phyloP scores from a whole-genome alignment of 2,888 invertebrate genomes.

The Spilarctia lutea region DNA sequence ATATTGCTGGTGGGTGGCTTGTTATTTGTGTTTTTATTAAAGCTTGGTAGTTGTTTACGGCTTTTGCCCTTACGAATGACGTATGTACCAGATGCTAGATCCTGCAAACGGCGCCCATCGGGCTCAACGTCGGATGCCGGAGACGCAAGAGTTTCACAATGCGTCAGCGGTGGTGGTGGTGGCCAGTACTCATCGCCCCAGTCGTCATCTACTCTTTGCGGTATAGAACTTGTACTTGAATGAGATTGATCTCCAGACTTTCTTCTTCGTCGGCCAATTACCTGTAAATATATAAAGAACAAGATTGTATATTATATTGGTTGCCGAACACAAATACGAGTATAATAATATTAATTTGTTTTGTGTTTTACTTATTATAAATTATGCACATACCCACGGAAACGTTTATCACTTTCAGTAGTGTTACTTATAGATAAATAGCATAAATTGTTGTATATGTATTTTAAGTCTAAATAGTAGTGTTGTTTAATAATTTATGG shows the following conservation, averaged over 20 bases:
- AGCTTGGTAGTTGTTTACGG: slow-evolving; percentile 88
- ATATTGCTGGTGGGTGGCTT: slow-evolving; percentile 73
- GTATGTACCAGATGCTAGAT: slow-evolving; percentile 90
- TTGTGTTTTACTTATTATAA: background rate
- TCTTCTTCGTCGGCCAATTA: slow-evolving; percentile 84
- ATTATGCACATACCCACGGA: background rate
- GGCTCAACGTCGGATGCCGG: slow-evolving; percentile 88
- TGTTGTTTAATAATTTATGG: background rate
- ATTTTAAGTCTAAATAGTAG: no score
- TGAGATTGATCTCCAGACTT: slow-evolving; percentile 87
- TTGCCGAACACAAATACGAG: no score
- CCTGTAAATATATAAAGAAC: slow-evolving; percentile 72
- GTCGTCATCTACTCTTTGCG: slow-evolving; percentile 88
- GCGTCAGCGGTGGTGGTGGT: slow-evolving; percentile 89
- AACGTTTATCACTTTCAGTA: background rate
- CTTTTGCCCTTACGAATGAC: slow-evolving; percentile 92
- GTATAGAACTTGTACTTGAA: slow-evolving; percentile 91
- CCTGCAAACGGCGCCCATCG: slow-evolving; percentile 72
- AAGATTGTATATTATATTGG: background rate
- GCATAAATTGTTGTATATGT: no score
- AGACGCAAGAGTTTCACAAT: slow-evolving; percentile 89
- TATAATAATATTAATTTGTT: background rate
- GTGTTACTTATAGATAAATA: no score
- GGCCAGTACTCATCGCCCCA: slow-evolving; percentile 90
- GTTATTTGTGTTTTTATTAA: slow-evolving; percentile 83